Percentiles rank a stretch among this genome's conserved stretches.
phyloP scores from a whole-genome alignment of 1,140 invertebrate genomes.

The fruit fly (Drosophila melanogaster) region DNA sequence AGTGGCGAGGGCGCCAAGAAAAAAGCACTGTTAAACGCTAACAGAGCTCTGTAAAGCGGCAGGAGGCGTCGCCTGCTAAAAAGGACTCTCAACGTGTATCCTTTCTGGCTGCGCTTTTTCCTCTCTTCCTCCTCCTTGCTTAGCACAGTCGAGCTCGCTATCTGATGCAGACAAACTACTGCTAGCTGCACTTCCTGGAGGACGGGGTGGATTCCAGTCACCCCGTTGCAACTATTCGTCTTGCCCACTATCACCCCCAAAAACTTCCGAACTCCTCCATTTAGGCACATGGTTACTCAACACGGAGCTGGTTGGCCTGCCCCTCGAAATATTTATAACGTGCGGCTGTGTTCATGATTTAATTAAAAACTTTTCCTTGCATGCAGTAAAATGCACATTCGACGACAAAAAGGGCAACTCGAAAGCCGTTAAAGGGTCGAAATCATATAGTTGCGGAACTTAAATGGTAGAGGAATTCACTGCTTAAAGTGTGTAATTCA shows the following conservation, averaged over 20 bases:
- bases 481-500: not conserved
- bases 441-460: not conserved
- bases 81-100: not conserved
- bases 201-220: not conserved
- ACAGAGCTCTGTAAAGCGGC: constrained; percentile 38
- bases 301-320: not conserved
- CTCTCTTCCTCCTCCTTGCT: not conserved
- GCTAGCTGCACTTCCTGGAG: constrained; percentile 10
- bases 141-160: constrained; percentile 21
- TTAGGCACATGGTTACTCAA: not conserved
- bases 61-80: constrained; percentile 32
- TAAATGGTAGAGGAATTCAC: not conserved
- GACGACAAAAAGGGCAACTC: constrained; percentile 10
- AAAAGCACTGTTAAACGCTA: constrained; percentile 30
- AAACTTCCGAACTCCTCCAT: not conserved
- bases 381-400: constrained; percentile 49
- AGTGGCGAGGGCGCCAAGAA: constrained; percentile 28
- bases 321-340: constrained; percentile 10
- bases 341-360: constrained; percentile 61
- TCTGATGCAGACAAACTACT: constrained; percentile 75
- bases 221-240: constrained; percentile 40
- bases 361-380: constrained; percentile 68
- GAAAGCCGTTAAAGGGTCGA: constrained; percentile 13
- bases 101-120: not conserved
- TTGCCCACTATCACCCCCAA: constrained; percentile 43